Conservation (phyloP, 1,140 invertebrate species). For the Drosophila navojoa region DNA sequence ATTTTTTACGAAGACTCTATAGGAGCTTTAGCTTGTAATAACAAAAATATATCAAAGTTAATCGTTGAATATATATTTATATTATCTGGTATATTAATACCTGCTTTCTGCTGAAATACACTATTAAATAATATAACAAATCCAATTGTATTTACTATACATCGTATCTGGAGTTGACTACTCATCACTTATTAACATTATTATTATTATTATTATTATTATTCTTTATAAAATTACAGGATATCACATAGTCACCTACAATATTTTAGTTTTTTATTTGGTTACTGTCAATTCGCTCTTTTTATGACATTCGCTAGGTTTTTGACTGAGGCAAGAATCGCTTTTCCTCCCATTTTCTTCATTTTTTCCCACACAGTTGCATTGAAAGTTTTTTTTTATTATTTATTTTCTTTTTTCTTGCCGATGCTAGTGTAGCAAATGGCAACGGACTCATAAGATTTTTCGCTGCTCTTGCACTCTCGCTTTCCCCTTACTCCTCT, state of each 20-base stretch:
- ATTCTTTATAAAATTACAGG: not conserved
- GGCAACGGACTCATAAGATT: conserved; percentile 21
- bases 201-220: too few species aligned
- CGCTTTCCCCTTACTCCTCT: not conserved
- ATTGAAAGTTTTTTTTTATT: conserved; percentile 27
- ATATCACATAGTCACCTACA: not conserved
- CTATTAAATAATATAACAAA: too few species aligned
- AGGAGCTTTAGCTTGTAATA: too few species aligned
- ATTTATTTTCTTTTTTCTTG: not conserved
- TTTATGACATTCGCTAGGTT: conserved; percentile 30
- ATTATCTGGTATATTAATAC: too few species aligned
- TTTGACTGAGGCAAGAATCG: not conserved
- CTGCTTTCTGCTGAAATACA: too few species aligned
- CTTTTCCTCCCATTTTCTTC: not conserved
- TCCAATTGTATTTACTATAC: too few species aligned
- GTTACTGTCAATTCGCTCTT: conserved; percentile 10
- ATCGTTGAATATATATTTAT: too few species aligned
- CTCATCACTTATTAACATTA: too few species aligned
- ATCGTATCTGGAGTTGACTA: too few species aligned
- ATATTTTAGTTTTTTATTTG: not conserved
- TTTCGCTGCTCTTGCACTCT: conserved; percentile 9
- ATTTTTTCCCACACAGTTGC: conserved; percentile 17
- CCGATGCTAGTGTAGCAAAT: not conserved
- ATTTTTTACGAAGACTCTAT: too few species aligned
- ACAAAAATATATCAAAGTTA: too few species aligned